A percentile compares a stretch with the other conserved stretches of the same genome.
These are phyloP conservation scores for Drosophila cardini DNA, from an alignment of 1,140 invertebrate genomes.

Conservation along the genomic window DNA sequence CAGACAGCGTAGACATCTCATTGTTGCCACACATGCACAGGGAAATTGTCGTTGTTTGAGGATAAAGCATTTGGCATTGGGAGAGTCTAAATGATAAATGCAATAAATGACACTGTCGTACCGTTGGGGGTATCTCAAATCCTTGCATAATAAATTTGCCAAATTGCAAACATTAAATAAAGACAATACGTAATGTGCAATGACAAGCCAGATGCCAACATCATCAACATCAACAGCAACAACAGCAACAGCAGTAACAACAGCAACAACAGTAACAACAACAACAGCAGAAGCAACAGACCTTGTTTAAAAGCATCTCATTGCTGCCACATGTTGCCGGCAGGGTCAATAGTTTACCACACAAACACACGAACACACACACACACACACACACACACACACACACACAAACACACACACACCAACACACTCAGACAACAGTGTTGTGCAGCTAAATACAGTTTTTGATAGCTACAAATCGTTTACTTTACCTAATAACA, in stretches of 20 bases:
- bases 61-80: not conserved
- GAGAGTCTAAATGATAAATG: slow-evolving; percentile 67
- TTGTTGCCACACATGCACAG: slow-evolving; percentile 30
- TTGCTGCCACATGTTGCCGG: slow-evolving; percentile 49
- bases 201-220: slow-evolving; percentile 60
- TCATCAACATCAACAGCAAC: slow-evolving; percentile 19
- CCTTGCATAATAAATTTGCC: slow-evolving; percentile 82
- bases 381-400: slow-evolving; percentile 6
- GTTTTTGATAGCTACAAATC: not conserved
- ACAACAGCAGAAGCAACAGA: slow-evolving; percentile 14
- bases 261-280: slow-evolving; percentile 18
- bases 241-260: slow-evolving; percentile 8
- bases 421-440: slow-evolving; percentile 5
- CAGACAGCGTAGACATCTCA: slow-evolving; percentile 34
- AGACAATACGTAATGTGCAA: slow-evolving; percentile 72
- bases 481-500: not conserved
- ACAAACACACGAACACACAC: slow-evolving; percentile 7
- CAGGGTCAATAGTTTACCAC: slow-evolving; percentile 45
- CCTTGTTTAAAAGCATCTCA: slow-evolving; percentile 38
- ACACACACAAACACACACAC: no score
- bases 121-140: slow-evolving; percentile 67
- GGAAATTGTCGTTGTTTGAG: slow-evolving; percentile 3
- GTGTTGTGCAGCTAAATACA: slow-evolving; percentile 12
- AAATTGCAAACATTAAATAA: slow-evolving; percentile 83
- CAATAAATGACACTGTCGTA: slow-evolving; percentile 76